Evolutionary conservation across 2,888 invertebrate species (phyloP), one percentile per base, ranked within the genome.

Genomic region (Cosmia pyralina): DNA sequence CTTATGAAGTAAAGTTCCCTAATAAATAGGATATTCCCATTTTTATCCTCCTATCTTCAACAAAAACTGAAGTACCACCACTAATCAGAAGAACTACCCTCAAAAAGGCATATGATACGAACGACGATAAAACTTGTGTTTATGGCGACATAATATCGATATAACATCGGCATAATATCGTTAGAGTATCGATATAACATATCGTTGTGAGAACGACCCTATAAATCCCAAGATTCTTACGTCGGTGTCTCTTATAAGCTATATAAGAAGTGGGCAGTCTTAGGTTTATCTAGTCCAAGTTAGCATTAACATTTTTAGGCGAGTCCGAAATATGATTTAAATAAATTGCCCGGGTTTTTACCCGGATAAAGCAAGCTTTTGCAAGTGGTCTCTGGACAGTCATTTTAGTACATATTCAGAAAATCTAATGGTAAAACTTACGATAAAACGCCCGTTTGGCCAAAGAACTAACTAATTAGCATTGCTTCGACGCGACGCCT

Each of bases 71-170:
- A 69, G 48, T 59, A 28, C n/a, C 17, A 41, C n/a, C 28, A 62
- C 70, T 65, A 53, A 79, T 77, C 46, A 66, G 78, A 65, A 69
- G 34, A 13, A 48, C 19, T 52, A 34, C 38, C 7, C 41, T 46
- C 60, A 66, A 72, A 69, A 65, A 75, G 28, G 68, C 78, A 53
- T 78, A 72, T 73, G 44, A 75, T 74, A 82, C 52, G 62, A 62
- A 48, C n/a, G 13, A 57, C 76, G 28, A 81, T 84, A 85, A 82
- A 85, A 84, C n/a, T 67, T 62, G 38, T 62, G 71, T 74, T 82
- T 85, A 83, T 46, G 19, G 67, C 62, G 53, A 57, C 58, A 53
- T 82, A 66, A 84, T 77, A 82, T 80, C 77, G 77, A 80, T 66
- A 77, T 65, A 57, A 70, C 44, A 70, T 69, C 50, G 63, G 63